A percentile compares a stretch with the other conserved stretches of the same genome.
Evolutionary conservation across 2,113 vertebrate species (phyloP).

Genomic region (Fregetta grallaria): DNA sequence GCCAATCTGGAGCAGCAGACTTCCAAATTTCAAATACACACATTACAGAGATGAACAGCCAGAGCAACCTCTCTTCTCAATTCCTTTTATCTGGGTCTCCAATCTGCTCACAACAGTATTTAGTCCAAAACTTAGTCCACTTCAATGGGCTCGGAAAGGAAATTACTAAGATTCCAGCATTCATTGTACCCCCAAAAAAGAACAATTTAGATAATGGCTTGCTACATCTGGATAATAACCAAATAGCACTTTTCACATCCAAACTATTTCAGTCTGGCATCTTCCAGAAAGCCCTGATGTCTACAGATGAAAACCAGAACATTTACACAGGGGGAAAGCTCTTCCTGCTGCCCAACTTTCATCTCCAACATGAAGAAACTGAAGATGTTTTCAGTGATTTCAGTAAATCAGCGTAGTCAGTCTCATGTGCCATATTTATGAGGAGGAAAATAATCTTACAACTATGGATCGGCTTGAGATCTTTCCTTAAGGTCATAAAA

Average conservation of each 20-base stretch:
- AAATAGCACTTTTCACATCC: constrained; percentile 15
- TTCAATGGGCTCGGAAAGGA: constrained; percentile 2
- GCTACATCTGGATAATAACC: not conserved
- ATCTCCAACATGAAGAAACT: not conserved
- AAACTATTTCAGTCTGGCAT: not conserved
- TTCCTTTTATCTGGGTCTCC: constrained; percentile 29
- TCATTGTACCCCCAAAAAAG: not conserved
- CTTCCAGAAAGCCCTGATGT: not conserved
- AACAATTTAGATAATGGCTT: constrained; percentile 32
- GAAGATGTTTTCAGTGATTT: not conserved
- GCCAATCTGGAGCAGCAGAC: constrained; percentile 29
- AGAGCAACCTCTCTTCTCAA: constrained; percentile 17
- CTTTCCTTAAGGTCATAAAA: constrained; percentile 10
- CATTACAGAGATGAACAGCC: constrained; percentile 41
- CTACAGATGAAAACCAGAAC: not conserved
- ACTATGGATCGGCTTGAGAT: not conserved
- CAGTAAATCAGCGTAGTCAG: not conserved
- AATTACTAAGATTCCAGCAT: constrained; percentile 10
- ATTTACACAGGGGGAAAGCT: not conserved
- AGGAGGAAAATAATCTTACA: not conserved
- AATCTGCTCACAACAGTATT: constrained; percentile 24
- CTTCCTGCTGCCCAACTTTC: constrained; percentile 11
- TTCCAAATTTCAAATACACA: not conserved
- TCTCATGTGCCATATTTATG: not conserved
- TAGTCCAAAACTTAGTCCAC: constrained; percentile 41